Evolutionary conservation across 2,797 vertebrate genomes (phyloP), one percentile per base, ranked within the genome.

Genomic region (Anguilla obscura): DNA sequence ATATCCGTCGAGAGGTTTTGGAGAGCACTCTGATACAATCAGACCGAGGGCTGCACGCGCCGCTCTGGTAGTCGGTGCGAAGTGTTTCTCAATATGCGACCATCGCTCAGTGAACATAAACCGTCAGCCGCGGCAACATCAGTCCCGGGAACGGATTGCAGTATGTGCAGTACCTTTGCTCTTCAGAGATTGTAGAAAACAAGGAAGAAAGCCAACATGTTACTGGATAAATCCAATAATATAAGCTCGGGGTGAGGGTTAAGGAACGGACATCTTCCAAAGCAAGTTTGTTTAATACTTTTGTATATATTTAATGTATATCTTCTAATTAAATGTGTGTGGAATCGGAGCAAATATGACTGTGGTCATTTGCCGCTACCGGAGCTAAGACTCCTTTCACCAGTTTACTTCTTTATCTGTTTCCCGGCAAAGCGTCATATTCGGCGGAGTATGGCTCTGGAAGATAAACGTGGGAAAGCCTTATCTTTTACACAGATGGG

Each of bases 401-500:
- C 56, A 58, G 27, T 33, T 84, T 84, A 66, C 9, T 6, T 50
- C 60, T 30, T 88, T 86, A 58, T 85, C 85, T 66, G 56, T 89
- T 85, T 84, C 63, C 83, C 50, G 87, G 85, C 87, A 86, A 85
- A 45, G 54, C 69, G 76, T 71, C 90, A 86, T 89, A 87, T 87
- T 87, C 92, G 92, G 92, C 85, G 90, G 90, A 92, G 95, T 93
- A 96, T 96, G 96, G 94, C 95, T 93, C 92, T 94, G 91, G 95
- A 95, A 91, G 94, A 95, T 89, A 94, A 94, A 89, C 91, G 92
- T 90, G 93, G 94, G 92, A 94, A 94, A 91, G 90, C 93, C 88
- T 91, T 93, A 91, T 92, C 95, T 87, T 93, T 93, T 85, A 91
- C 90, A 54, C 93, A 92, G 86, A 96, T 97, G 96, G 98, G 97